These are phyloP conservation scores for Chloropsis cyanopogon DNA, from an alignment of 2,113 vertebrate genomes.

Conservation along the genomic window DNA sequence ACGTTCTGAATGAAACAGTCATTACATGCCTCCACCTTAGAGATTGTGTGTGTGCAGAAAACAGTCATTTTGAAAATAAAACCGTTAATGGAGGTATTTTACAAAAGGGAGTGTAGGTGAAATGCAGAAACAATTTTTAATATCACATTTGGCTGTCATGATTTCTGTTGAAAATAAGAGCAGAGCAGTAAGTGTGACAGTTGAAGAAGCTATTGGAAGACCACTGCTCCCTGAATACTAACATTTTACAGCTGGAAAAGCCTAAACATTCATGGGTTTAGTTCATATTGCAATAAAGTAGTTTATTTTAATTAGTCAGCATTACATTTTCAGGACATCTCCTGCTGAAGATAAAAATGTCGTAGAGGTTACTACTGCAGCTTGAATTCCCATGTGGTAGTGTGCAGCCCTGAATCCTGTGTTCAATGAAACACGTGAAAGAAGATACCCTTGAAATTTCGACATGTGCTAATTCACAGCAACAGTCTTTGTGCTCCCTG, in stretches of 20 bases:
- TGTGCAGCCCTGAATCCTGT: background rate
- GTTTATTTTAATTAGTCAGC: background rate
- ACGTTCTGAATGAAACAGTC: background rate
- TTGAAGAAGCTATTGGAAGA: background rate
- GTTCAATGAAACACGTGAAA: background rate
- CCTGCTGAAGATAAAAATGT: background rate
- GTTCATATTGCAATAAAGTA: background rate
- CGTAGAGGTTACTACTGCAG: background rate
- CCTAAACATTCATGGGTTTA: background rate
- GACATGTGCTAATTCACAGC: background rate
- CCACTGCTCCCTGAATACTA: background rate
- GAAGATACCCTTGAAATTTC: background rate
- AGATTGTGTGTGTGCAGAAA: background rate
- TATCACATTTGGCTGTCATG: background rate
- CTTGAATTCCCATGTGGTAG: background rate
- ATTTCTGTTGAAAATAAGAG: background rate
- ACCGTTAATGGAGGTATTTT: background rate
- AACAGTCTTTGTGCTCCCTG: background rate
- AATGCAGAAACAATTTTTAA: background rate
- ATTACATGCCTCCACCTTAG: background rate
- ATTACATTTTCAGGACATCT: background rate
- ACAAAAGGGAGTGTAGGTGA: background rate
- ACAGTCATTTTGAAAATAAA: background rate
- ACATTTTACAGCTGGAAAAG: background rate
- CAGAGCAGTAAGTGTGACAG: background rate